Evolutionary conservation across 2,113 vertebrate species (phyloP), one percentile per base, ranked within the genome.

Genomic region (Barbus barbus): DNA sequence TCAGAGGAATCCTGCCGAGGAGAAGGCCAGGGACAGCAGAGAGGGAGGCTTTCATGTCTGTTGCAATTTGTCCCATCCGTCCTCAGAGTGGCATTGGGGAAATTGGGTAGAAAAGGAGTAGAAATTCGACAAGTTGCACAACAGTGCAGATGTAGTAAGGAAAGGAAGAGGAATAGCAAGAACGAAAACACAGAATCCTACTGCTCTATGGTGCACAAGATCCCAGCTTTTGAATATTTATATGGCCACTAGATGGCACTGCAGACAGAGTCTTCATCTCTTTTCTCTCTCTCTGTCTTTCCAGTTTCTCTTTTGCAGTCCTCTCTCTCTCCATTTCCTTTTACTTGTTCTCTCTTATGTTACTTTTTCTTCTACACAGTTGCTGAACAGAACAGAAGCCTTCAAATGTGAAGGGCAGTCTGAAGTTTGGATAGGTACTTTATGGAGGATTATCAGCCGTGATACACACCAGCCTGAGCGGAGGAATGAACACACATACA

Each of bases 211-310:
- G 44, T 11, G 9, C 58, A 31, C 38, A 9, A 63, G 14, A 58
- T 76, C 46, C 28, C 5, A 41, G 48, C 5, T 74, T 74, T 31
- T 51, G 13, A 18, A 80, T 33, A 73, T 71, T 1, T 48, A 4
- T 16, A 12, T 18, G 28, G 36, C 83, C 90, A 90, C 89, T 87
- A 90, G 90, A 89, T 91, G 90, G 86, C 89, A 90, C 73, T 89
- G 69, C 72, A 87, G 87, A 77, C 82, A 86, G 87, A 31, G 58
- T 69, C 74, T 87, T 78, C 11, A 60, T 28, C 61, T 61, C 22
- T 53, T 9, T 8, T 38, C 56, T 81, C 77, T 13, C 31, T 51
- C 22, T 33, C 51, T 26, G 3, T 28, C 12, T 41, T n/a, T 16
- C 9, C 46, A 31, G 41, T 41, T 18, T 33, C 41, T 63, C 44